Percentiles rank a stretch among this genome's conserved stretches.
Conservation (phyloP, 2,113 vertebrate species). For the Apaloderma vittatum region DNA sequence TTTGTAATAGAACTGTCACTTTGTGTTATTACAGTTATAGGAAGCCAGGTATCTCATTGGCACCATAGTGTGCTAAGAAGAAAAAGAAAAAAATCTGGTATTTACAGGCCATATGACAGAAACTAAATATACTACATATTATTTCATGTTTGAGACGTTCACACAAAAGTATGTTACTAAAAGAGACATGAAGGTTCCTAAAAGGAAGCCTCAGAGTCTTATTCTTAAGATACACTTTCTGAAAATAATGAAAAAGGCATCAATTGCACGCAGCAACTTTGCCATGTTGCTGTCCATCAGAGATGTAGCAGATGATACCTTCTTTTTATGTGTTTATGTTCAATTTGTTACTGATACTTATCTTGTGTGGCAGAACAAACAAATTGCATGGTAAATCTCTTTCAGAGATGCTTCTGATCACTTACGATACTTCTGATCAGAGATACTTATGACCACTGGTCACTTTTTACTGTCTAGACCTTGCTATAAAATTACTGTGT, state of each 20-base stretch:
- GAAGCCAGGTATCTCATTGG: not conserved
- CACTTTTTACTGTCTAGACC: not conserved
- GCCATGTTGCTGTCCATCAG: not conserved
- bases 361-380: not conserved
- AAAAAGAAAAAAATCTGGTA: not conserved
- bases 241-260: not conserved
- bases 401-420: not conserved
- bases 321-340: not conserved
- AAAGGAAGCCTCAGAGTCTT: not conserved
- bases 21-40: not conserved
- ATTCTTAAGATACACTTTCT: not conserved
- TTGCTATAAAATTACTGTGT: not conserved
- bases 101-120: not conserved
- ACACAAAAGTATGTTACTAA: not conserved
- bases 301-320: not conserved
- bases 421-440: not conserved
- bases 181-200: not conserved
- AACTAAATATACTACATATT: not conserved
- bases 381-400: not conserved
- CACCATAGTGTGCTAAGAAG: not conserved
- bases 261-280: not conserved
- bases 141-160: not conserved
- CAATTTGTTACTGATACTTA: not conserved
- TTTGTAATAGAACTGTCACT: not conserved
- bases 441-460: not conserved